phyloP scores from a whole-genome alignment of 2,797 vertebrate species.

The Macropus fuliginosus region DNA sequence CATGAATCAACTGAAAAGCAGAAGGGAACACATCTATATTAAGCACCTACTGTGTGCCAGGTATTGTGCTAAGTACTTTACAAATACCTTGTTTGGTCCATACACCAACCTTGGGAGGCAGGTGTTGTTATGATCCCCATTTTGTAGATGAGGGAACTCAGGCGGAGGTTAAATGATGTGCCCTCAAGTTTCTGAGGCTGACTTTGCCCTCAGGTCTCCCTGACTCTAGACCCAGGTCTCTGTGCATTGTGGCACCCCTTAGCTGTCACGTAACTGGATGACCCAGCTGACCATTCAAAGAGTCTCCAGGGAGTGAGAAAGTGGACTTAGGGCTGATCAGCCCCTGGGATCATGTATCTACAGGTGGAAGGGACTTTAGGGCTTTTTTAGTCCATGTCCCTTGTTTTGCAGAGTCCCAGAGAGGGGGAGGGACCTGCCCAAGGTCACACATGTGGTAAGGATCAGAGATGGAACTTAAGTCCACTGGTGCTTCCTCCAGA shows the following conservation, averaged over 20 bases:
- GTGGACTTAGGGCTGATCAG: neutral
- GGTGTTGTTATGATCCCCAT: neutral
- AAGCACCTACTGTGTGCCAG: neutral
- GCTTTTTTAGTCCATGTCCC: neutral
- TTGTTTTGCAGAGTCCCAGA: neutral
- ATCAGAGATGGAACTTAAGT: neutral
- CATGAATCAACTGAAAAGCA: neutral
- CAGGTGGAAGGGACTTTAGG: neutral
- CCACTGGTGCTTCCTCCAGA: neutral
- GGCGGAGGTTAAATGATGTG: neutral
- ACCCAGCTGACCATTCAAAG: neutral
- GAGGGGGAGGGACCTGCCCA: neutral
- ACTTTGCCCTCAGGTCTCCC: neutral
- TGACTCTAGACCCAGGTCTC: neutral
- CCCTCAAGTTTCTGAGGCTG: no score
- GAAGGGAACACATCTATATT: neutral
- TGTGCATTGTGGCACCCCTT: no score
- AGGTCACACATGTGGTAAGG: neutral
- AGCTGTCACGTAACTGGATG: no score
- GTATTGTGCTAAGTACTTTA: neutral
- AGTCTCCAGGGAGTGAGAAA: no score
- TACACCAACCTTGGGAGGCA: no score
- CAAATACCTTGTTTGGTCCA: neutral
- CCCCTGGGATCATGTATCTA: neutral
- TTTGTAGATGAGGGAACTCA: neutral